These are phyloP conservation scores for Tetragonula clypearis DNA, from an alignment of 1,140 invertebrate genomes.

Conservation along the genomic window DNA sequence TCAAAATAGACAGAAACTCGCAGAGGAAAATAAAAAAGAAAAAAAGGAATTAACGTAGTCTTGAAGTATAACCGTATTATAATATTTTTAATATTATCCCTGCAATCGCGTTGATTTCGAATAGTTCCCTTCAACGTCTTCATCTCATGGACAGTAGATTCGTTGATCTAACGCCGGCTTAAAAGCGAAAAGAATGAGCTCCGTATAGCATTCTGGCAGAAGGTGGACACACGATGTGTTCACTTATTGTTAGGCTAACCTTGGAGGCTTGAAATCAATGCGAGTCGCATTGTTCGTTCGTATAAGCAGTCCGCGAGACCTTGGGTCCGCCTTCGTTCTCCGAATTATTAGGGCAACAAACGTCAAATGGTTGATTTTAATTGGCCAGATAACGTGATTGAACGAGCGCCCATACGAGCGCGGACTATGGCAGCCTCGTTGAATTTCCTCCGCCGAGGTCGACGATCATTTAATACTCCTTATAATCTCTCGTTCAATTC, in stretches of 20 bases:
- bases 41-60: too few species aligned
- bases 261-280: conserved; percentile 61
- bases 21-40: too few species aligned
- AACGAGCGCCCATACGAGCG: conserved; percentile 43
- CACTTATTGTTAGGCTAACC: conserved; percentile 14
- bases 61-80: too few species aligned
- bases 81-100: too few species aligned
- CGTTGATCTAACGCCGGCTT: not conserved
- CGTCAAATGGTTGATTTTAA: conserved; percentile 70
- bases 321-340: conserved; percentile 65
- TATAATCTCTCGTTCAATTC: not conserved
- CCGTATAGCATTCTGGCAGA: not conserved
- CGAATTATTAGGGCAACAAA: conserved; percentile 72
- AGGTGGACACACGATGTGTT: conserved; percentile 27
- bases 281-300: conserved; percentile 60
- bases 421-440: not conserved
- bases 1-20: too few species aligned
- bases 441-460: conserved; percentile 14
- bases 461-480: conserved; percentile 28
- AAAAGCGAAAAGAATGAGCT: not conserved
- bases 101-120: not conserved
- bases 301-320: conserved; percentile 50
- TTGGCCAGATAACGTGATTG: conserved; percentile 63
- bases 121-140: not conserved
- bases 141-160: not conserved